A percentile compares a stretch with the other conserved stretches of the same genome.
Evolutionary conservation across 2,797 vertebrate genomes (phyloP).

Genomic region (Argyrosomus regius): DNA sequence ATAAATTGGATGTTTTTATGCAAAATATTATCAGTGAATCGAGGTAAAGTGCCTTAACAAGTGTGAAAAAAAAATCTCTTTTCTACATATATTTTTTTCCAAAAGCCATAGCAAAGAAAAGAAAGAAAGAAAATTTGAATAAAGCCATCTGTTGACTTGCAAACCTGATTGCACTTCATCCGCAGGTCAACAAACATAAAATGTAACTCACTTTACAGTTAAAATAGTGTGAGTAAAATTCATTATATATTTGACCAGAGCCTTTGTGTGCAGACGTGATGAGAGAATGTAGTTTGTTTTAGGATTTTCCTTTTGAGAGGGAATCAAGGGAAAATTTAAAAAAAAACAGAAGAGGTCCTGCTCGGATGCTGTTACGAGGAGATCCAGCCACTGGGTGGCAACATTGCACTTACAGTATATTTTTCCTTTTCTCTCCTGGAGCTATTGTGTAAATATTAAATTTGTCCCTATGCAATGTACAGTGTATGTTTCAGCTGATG

Average conservation of each 20-base stretch:
- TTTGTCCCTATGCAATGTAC: conserved; percentile 40
- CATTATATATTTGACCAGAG: conserved; percentile 14
- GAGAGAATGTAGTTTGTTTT: conserved; percentile 46
- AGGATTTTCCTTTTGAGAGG: conserved; percentile 21
- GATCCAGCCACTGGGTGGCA: conserved; percentile 76
- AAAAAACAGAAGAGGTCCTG: conserved; percentile 20
- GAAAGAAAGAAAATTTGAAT: background rate
- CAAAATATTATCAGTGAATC: conserved; percentile 28
- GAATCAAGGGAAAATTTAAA: conserved; percentile 19
- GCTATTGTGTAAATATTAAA: conserved; percentile 53
- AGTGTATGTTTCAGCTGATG: conserved; percentile 39
- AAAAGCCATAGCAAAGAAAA: conserved; percentile 16
- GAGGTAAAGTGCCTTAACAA: conserved; percentile 69
- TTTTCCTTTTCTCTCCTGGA: conserved; percentile 44
- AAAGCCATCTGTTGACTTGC: conserved; percentile 18
- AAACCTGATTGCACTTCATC: conserved; percentile 54
- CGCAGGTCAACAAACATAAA: conserved; percentile 13
- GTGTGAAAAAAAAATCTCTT: conserved; percentile 11
- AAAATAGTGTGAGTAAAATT: conserved; percentile 11
- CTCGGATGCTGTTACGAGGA: conserved; percentile 29
- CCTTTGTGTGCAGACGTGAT: conserved; percentile 19
- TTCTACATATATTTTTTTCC: background rate
- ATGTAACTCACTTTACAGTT: conserved; percentile 5
- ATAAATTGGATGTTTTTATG: conserved; percentile 27
- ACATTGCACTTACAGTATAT: conserved; percentile 64